These are phyloP conservation scores for Phaethornis superciliosus DNA, from an alignment of 2,113 vertebrate species.

Conservation along the genomic window DNA sequence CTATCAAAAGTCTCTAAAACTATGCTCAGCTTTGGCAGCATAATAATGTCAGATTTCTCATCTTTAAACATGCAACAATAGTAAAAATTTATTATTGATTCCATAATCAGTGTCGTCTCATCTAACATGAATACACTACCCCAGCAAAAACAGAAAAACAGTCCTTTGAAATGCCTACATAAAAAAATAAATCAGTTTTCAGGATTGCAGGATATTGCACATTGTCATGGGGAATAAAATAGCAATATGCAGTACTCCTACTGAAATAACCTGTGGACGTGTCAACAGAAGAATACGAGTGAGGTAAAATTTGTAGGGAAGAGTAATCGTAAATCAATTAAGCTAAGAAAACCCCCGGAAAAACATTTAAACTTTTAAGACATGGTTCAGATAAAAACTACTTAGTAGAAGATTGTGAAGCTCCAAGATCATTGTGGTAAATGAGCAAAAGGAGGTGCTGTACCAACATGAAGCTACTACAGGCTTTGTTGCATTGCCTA, in stretches of 20 bases:
- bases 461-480: no score
- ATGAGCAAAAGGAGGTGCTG: not conserved
- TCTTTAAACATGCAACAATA: not conserved
- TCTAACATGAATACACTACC: not conserved
- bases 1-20: not conserved
- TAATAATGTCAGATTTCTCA: not conserved
- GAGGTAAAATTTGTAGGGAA: not conserved
- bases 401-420: not conserved
- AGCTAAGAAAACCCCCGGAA: not conserved
- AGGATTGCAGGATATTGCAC: not conserved
- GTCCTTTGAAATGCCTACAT: not conserved
- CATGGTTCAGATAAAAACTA: not conserved
- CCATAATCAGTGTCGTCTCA: not conserved
- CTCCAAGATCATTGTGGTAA: not conserved
- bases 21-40: not conserved
- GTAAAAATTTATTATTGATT: not conserved
- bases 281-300: not conserved
- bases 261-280: not conserved
- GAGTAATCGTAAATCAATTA: not conserved
- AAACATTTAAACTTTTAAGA: not conserved
- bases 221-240: not conserved
- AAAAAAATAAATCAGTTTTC: not conserved
- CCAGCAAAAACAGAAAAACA: not conserved
- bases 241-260: not conserved
- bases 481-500: not conserved